A percentile compares a stretch with the other conserved stretches of the same genome.
phyloP scores from a whole-genome alignment of 2,797 vertebrate species.

The Onychomys leucogaster region DNA sequence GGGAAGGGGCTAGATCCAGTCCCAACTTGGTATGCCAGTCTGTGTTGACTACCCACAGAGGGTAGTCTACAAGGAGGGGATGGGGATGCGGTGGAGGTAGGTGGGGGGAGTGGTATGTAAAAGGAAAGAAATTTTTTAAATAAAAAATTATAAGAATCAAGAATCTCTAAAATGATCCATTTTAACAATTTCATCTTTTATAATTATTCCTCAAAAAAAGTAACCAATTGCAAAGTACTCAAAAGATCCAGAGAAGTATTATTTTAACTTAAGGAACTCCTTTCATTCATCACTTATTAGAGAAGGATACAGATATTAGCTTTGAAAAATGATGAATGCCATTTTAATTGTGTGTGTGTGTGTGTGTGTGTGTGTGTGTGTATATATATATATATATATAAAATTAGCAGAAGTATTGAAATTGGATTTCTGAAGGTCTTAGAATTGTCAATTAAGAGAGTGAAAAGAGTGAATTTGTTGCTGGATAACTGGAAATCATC shows the following conservation, averaged over 20 bases:
- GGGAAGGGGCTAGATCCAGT: too few species aligned
- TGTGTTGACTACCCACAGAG: too few species aligned
- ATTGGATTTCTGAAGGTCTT: background rate
- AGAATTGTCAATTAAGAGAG: slow-evolving; percentile 22
- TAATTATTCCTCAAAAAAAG: slow-evolving; percentile 59
- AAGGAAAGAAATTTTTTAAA: too few species aligned
- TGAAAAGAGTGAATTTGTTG: background rate
- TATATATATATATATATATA: background rate
- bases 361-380: too few species aligned
- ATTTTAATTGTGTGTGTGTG: background rate
- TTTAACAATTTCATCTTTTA: slow-evolving; percentile 16
- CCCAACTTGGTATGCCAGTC: too few species aligned
- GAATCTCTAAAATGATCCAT: background rate
- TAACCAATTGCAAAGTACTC: background rate
- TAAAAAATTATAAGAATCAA: background rate
- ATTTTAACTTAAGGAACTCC: slow-evolving; percentile 44
- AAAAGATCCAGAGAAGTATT: background rate
- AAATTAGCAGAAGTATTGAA: slow-evolving; percentile 7
- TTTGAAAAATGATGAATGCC: slow-evolving; percentile 35
- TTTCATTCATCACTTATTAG: slow-evolving; percentile 30
- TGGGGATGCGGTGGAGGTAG: too few species aligned
- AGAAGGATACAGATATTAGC: background rate
- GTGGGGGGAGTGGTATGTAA: too few species aligned
- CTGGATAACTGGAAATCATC: background rate
- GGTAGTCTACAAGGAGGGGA: too few species aligned